Percentiles rank a stretch among this genome's conserved stretches.
Conservation (phyloP, 1,140 invertebrate genomes). For the Heliconius melpomene region DNA sequence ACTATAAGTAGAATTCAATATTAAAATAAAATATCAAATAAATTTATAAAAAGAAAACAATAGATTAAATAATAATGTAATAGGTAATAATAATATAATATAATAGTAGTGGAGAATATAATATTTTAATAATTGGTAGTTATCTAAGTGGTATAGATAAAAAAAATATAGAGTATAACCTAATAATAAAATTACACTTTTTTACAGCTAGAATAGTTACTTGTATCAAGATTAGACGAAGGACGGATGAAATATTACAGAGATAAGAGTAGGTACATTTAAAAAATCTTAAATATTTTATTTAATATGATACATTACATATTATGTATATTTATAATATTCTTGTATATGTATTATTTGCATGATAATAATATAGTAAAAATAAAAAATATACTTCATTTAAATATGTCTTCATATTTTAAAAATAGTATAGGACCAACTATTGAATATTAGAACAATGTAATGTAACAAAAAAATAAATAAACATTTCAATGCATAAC, state of each 20-base stretch:
- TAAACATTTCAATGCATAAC: not conserved
- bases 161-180: not conserved
- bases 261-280: not conserved
- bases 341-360: not conserved
- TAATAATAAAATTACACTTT: not conserved
- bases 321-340: not conserved
- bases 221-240: constrained; percentile 2
- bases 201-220: not conserved
- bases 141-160: no score
- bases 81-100: not conserved
- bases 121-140: not conserved
- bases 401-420: not conserved
- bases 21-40: not conserved
- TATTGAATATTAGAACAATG: not conserved
- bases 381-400: not conserved
- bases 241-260: constrained; percentile 3
- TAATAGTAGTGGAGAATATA: not conserved
- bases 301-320: not conserved
- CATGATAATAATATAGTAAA: not conserved
- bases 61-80: not conserved
- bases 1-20: not conserved
- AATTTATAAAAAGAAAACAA: not conserved
- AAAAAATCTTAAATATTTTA: not conserved
- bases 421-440: no score
- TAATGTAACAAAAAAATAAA: not conserved